A percentile compares a stretch with the other conserved stretches of the same genome.
These are phyloP conservation scores for Mylabris phalerata DNA, from an alignment of 1,140 invertebrate genomes.

Conservation along the genomic window DNA sequence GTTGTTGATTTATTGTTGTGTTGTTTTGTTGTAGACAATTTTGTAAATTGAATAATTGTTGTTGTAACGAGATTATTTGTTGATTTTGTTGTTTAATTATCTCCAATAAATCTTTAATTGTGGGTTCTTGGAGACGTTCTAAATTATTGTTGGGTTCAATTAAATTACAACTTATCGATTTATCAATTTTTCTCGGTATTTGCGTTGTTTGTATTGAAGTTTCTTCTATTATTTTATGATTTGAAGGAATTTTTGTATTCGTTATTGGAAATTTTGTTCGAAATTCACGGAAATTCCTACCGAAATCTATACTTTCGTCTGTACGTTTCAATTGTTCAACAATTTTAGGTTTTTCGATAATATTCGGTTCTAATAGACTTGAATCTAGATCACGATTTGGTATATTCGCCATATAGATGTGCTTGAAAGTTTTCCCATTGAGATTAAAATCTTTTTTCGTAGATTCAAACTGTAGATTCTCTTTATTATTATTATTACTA, in stretches of 20 bases:
- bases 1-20: background rate
- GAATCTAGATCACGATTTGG: conserved; percentile 38
- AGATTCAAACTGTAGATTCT: conserved; percentile 1
- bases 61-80: conserved; percentile 48
- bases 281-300: conserved; percentile 25
- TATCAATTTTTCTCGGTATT: background rate
- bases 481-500: conserved; percentile 1
- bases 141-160: background rate
- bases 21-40: background rate
- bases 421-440: conserved; percentile 25
- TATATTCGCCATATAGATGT: conserved; percentile 39
- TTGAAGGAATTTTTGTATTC: background rate
- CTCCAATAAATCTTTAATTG: conserved; percentile 48
- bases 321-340: background rate
- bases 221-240: background rate
- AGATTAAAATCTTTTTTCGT: conserved; percentile 2
- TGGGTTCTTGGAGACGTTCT: conserved; percentile 40
- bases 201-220: background rate
- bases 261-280: background rate
- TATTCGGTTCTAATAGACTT: conserved; percentile 33
- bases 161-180: background rate
- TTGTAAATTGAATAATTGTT: conserved; percentile 35
- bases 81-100: conserved; percentile 53
- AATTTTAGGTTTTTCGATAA: background rate
- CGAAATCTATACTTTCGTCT: background rate